Percentiles rank a stretch among this genome's conserved stretches.
Conservation (phyloP, 35 echinoderm and acorn worm genomes). For the Acanthaster planci region DNA sequence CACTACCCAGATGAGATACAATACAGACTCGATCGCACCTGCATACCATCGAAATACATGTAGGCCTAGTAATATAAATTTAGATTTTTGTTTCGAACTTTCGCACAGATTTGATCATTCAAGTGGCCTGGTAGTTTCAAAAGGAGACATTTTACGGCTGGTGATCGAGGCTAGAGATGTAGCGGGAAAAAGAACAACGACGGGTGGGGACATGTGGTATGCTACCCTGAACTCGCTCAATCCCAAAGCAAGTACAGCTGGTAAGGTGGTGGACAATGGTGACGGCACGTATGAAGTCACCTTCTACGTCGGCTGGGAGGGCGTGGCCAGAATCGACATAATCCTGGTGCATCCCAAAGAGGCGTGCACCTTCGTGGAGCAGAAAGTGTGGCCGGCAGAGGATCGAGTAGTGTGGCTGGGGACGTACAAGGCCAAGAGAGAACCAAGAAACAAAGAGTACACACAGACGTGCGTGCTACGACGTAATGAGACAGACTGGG, state of each 20-base stretch:
- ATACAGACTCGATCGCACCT: background rate
- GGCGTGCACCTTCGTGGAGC: slow-evolving; percentile 16
- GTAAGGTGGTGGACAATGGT: slow-evolving; percentile 32
- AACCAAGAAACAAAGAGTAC: background rate
- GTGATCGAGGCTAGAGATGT: slow-evolving; percentile 4
- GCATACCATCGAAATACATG: background rate
- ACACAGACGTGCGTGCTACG: background rate
- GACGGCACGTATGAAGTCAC: slow-evolving; percentile 44
- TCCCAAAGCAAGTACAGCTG: slow-evolving; percentile 29
- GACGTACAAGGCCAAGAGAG: background rate
- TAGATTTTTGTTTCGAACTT: background rate
- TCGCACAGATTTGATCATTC: background rate
- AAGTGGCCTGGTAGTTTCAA: background rate
- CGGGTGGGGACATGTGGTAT: background rate
- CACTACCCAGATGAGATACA: background rate
- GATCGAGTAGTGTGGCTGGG: slow-evolving; percentile 16
- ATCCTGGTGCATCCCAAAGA: slow-evolving; percentile 36
- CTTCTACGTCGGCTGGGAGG: slow-evolving; percentile 47
- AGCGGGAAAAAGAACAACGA: background rate
- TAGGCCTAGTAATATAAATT: background rate
- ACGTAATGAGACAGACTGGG: background rate
- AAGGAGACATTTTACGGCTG: slow-evolving; percentile 11
- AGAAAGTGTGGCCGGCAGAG: slow-evolving; percentile 6
- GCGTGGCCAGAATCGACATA: slow-evolving; percentile 35
- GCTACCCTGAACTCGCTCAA: slow-evolving; percentile 3